Percentiles rank a stretch among this genome's conserved stretches.
phyloP scores from a whole-genome alignment of 2,888 invertebrate genomes.

The Cotesia congregata region DNA sequence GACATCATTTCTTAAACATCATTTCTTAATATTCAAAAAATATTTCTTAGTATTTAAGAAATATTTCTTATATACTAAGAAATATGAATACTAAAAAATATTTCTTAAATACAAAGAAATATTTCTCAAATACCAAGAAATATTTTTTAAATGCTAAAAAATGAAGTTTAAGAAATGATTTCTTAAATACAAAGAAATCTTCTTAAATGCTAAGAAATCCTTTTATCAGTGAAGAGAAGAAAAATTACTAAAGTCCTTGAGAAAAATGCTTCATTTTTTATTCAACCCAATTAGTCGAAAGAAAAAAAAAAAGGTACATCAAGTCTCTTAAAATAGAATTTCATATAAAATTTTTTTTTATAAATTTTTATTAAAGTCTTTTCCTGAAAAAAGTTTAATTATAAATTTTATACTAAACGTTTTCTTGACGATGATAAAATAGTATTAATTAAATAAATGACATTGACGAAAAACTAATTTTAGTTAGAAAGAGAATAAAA shows the following conservation, averaged over 20 bases:
- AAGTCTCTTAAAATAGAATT: too few species aligned
- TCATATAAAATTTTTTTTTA: too few species aligned
- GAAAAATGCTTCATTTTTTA: slow-evolving; percentile 15
- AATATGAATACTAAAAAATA: neutral
- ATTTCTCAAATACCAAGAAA: too few species aligned
- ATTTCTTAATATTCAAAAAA: too few species aligned
- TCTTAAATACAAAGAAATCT: neutral
- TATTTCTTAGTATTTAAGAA: too few species aligned
- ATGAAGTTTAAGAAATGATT: too few species aligned
- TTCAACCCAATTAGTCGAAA: neutral
- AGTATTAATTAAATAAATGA: neutral
- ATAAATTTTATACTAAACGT: neutral
- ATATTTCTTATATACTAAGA: too few species aligned
- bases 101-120: neutral
- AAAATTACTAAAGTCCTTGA: slow-evolving; percentile 15
- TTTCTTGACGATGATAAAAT: neutral
- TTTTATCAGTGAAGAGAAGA: too few species aligned
- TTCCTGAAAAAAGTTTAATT: neutral
- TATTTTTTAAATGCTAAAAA: too few species aligned
- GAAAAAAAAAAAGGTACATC: neutral
- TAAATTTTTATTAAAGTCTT: too few species aligned
- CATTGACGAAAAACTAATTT: neutral
- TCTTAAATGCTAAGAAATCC: too few species aligned
- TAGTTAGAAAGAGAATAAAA: neutral
- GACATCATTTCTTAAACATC: too few species aligned